Evolutionary conservation across 2,888 invertebrate species (phyloP).

Genomic region (Oscheius myriophilus): DNA sequence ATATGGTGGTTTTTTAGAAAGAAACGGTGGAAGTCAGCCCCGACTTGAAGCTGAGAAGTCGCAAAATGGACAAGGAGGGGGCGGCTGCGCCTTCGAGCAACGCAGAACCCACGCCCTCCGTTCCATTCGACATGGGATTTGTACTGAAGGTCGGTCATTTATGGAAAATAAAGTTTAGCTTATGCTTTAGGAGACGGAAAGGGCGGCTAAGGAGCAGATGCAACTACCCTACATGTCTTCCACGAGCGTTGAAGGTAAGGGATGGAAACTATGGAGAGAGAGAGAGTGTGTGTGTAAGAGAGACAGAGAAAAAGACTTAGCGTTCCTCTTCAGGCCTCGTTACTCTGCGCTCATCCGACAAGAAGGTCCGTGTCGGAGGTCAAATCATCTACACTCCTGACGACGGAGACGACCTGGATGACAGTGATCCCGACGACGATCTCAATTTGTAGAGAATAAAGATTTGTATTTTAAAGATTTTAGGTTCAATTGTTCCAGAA

Average conservation of each 20-base stretch:
- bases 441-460: slow-evolving; percentile 44
- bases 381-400: slow-evolving; percentile 66
- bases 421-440: slow-evolving; percentile 68
- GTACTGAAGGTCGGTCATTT: slow-evolving; percentile 3
- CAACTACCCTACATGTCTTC: slow-evolving; percentile 52
- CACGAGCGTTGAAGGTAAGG: slow-evolving; percentile 51
- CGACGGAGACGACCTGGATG: slow-evolving; percentile 64
- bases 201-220: slow-evolving; percentile 43
- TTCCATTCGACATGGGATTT: slow-evolving; percentile 29
- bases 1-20: slow-evolving; percentile 14
- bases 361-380: slow-evolving; percentile 73
- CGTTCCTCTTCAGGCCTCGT: slow-evolving; percentile 61
- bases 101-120: slow-evolving; percentile 1
- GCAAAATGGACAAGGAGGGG: slow-evolving; percentile 11
- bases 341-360: slow-evolving; percentile 74
- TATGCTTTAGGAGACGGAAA: slow-evolving; percentile 35
- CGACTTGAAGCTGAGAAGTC: slow-evolving; percentile 17
- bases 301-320: not conserved
- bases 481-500: too few species aligned
- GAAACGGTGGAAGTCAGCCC: slow-evolving; percentile 10
- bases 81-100: not conserved
- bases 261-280: too few species aligned
- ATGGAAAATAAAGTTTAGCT: not conserved
- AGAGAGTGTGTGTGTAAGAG: too few species aligned
- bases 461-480: not conserved